Conservation (phyloP, 2,888 invertebrate genomes). For the Epirrhoe tristata region DNA sequence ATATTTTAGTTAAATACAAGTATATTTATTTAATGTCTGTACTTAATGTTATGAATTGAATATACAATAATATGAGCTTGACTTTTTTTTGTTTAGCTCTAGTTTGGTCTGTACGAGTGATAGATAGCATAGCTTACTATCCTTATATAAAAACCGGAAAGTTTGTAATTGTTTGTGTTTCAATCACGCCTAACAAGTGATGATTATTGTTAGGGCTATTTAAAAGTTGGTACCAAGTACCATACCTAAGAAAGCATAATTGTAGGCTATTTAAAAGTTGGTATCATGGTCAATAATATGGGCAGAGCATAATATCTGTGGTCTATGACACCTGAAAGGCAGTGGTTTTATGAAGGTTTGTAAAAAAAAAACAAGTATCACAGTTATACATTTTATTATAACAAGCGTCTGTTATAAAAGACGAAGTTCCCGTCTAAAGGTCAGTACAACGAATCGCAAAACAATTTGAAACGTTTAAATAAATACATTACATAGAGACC, state of each 20-base stretch:
- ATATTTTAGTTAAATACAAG: constrained; percentile 37
- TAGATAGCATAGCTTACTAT: no score
- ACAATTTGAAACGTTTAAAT: constrained; percentile 28
- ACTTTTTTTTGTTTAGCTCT: constrained; percentile 32
- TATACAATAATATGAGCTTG: constrained; percentile 73
- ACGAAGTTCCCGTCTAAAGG: constrained; percentile 21
- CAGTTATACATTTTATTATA: constrained; percentile 65
- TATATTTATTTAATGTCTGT: constrained; percentile 68
- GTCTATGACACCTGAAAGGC: no score
- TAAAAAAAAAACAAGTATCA: constrained; percentile 48
- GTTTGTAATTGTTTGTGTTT: no score
- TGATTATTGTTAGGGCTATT: no score
- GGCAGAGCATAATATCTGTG: no score
- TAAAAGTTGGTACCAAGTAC: not conserved
- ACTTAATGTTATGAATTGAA: constrained; percentile 72
- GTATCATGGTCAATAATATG: no score
- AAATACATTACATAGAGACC: constrained; percentile 39
- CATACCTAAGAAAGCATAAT: no score
- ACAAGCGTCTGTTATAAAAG: constrained; percentile 68
- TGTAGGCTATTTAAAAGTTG: not conserved
- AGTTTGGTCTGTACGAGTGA: constrained; percentile 2
- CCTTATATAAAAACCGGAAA: no score
- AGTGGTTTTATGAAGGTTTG: no score
- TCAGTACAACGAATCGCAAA: constrained; percentile 28
- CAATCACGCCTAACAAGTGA: no score